A percentile compares a stretch with the other conserved stretches of the same genome.
These are phyloP conservation scores for Hippocampus zosterae DNA, from an alignment of 2,113 vertebrate species.

Conservation along the genomic window DNA sequence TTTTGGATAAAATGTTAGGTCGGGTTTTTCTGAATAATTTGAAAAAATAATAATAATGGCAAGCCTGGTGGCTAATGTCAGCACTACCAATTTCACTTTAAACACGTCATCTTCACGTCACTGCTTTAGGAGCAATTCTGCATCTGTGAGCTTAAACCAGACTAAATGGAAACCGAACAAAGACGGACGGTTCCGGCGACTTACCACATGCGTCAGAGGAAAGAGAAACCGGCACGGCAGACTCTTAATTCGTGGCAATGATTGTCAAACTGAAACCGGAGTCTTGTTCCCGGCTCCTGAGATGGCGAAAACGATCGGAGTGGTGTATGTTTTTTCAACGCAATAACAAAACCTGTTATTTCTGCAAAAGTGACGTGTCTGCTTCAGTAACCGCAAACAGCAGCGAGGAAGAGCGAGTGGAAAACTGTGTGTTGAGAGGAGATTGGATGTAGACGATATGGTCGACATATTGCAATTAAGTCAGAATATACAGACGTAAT, in stretches of 20 bases:
- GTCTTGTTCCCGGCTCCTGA: neutral
- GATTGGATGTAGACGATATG: neutral
- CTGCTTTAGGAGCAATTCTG: neutral
- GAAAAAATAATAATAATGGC: no score
- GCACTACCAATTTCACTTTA: no score
- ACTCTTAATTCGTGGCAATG: neutral
- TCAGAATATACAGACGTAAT: neutral
- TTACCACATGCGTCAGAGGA: slow-evolving; percentile 6
- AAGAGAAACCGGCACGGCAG: neutral
- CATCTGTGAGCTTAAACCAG: neutral
- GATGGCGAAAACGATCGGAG: neutral
- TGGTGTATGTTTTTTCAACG: neutral
- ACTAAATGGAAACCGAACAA: neutral
- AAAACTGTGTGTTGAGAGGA: neutral
- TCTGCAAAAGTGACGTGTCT: neutral
- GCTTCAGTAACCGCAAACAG: neutral
- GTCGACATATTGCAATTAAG: neutral
- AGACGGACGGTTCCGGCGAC: neutral
- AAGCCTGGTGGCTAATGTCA: no score
- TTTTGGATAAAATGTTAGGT: no score
- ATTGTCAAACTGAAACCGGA: neutral
- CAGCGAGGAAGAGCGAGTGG: neutral
- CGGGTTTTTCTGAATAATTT: no score
- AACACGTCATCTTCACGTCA: no score
- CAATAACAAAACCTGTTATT: neutral